Conservation (phyloP, 2,888 invertebrate genomes). For the Lycaena phlaeas region DNA sequence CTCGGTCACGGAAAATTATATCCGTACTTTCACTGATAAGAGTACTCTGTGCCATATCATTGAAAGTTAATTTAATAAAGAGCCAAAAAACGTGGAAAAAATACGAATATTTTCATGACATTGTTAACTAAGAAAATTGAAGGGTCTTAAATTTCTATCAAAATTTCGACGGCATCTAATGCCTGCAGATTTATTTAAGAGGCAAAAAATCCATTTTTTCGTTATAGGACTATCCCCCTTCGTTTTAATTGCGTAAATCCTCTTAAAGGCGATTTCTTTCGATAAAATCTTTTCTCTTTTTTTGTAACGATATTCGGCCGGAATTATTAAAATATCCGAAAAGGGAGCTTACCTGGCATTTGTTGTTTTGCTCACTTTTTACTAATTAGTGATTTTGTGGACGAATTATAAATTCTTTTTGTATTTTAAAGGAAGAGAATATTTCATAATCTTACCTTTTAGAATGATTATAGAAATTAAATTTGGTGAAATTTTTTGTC, state of each 20-base stretch:
- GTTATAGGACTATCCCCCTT: constrained; percentile 25
- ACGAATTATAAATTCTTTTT: no score
- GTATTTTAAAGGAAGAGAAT: no score
- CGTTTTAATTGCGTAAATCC: constrained; percentile 62
- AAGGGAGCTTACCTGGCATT: constrained; percentile 12
- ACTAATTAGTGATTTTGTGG: constrained; percentile 8
- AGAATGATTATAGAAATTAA: no score
- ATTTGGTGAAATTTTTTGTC: no score
- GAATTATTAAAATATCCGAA: constrained; percentile 10
- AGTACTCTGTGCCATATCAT: background rate
- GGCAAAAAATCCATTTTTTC: constrained; percentile 15
- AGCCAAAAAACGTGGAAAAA: background rate
- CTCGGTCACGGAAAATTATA: constrained; percentile 3
- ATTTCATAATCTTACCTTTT: no score
- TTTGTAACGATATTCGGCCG: constrained; percentile 12
- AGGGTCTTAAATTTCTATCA: constrained; percentile 6
- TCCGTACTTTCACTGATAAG: constrained; percentile 8
- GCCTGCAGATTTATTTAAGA: constrained; percentile 17
- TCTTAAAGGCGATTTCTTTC: constrained; percentile 43
- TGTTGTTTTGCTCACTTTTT: constrained; percentile 12
- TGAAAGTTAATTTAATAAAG: constrained; percentile 1
- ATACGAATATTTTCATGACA: constrained; percentile 1
- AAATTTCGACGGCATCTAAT: constrained; percentile 8
- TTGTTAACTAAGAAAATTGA: constrained; percentile 5
- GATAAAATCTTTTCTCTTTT: constrained; percentile 42